These are phyloP conservation scores for Adrianichthys oophorus DNA, from an alignment of 2,797 vertebrate species.

Conservation along the genomic window DNA sequence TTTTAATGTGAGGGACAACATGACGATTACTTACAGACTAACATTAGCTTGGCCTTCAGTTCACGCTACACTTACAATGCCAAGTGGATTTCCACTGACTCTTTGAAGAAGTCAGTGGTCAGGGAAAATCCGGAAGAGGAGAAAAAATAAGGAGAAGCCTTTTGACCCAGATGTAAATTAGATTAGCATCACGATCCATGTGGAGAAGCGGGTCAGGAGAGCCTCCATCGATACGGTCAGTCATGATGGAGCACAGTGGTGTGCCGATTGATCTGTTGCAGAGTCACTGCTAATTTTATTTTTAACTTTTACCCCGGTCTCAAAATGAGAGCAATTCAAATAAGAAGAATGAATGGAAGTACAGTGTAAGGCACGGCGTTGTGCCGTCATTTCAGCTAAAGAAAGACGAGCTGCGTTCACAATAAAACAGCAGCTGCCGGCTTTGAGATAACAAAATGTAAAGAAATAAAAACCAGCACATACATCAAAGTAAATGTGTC, in stretches of 20 bases:
- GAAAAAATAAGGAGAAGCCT: slow-evolving; percentile 61
- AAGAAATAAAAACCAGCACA: slow-evolving; percentile 6
- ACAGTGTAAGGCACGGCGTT: background rate
- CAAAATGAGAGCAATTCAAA: background rate
- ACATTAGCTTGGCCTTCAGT: slow-evolving; percentile 69
- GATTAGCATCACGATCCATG: slow-evolving; percentile 68
- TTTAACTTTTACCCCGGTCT: slow-evolving; percentile 24
- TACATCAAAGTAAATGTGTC: slow-evolving; percentile 1
- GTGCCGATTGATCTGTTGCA: slow-evolving; percentile 42
- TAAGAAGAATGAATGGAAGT: background rate
- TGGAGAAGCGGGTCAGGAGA: slow-evolving; percentile 32
- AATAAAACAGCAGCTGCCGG: slow-evolving; percentile 22
- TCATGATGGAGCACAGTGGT: slow-evolving; percentile 33
- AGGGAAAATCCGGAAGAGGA: slow-evolving; percentile 57
- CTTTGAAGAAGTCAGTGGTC: slow-evolving; percentile 65
- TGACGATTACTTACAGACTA: slow-evolving; percentile 55
- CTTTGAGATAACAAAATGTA: slow-evolving; percentile 35
- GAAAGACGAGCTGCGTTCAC: too few relatives aligned
- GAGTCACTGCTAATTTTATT: slow-evolving; percentile 23
- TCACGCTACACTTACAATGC: slow-evolving; percentile 77
- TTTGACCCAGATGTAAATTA: slow-evolving; percentile 70
- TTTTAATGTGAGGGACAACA: slow-evolving; percentile 55
- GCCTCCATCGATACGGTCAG: slow-evolving; percentile 34
- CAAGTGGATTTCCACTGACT: slow-evolving; percentile 58
- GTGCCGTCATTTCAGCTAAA: too few relatives aligned